phyloP scores from a whole-genome alignment of 2,797 vertebrate species.

The Pampus argenteus region DNA sequence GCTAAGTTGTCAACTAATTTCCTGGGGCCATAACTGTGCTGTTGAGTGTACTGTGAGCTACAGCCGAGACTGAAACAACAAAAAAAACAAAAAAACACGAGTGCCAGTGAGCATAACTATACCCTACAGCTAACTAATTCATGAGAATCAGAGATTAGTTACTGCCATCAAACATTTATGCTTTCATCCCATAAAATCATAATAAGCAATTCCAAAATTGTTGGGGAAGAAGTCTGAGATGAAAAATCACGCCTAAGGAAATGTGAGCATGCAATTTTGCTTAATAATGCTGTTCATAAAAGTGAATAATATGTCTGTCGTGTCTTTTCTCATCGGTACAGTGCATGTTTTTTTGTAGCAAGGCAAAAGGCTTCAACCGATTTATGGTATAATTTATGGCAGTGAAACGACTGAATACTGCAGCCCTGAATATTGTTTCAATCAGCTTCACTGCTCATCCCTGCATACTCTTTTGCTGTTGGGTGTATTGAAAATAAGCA shows the following conservation, averaged over 20 bases:
- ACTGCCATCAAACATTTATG: constrained; percentile 57
- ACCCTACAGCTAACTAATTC: constrained; percentile 63
- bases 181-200: constrained; percentile 51
- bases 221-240: constrained; percentile 17
- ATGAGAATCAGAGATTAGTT: constrained; percentile 61
- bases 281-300: constrained; percentile 30
- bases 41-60: constrained; percentile 7
- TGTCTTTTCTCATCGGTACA: constrained; percentile 5
- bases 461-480: not conserved
- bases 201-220: constrained; percentile 31
- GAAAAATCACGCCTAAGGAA: constrained; percentile 32
- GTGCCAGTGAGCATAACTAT: constrained; percentile 34
- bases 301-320: constrained; percentile 15
- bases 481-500: constrained; percentile 39
- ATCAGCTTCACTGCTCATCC: constrained; percentile 33
- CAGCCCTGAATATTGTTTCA: constrained; percentile 26
- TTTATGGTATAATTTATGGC: constrained; percentile 35
- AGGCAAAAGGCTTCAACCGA: constrained; percentile 10
- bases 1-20: constrained; percentile 39
- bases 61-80: constrained; percentile 17
- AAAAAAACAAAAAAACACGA: constrained; percentile 7
- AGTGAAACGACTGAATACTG: constrained; percentile 28
- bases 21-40: constrained; percentile 37
- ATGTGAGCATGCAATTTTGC: constrained; percentile 10
- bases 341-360: constrained; percentile 5